phyloP scores from a whole-genome alignment of 2,888 invertebrate species.

The Lasioglossum leucozonium region DNA sequence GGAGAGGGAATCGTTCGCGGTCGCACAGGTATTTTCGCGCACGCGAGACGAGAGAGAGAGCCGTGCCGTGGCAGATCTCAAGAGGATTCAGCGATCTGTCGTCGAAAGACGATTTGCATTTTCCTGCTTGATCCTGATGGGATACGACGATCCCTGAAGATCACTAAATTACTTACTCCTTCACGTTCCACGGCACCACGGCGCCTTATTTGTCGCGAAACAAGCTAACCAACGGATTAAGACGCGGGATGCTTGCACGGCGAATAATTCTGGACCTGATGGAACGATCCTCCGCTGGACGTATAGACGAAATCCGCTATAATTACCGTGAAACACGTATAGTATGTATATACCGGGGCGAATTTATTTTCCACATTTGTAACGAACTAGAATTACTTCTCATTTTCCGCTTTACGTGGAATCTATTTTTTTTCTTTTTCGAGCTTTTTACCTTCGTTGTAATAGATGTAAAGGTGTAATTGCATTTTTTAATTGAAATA shows the following conservation, averaged over 20 bases:
- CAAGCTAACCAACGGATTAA: slow-evolving; percentile 41
- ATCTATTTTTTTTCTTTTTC: no score
- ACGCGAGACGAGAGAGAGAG: slow-evolving; percentile 45
- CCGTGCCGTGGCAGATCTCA: slow-evolving; percentile 62
- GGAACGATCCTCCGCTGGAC: neutral
- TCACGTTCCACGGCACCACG: slow-evolving; percentile 61
- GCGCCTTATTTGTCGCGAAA: slow-evolving; percentile 39
- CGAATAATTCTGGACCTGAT: neutral
- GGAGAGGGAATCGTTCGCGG: slow-evolving; percentile 58
- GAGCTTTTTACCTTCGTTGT: no score
- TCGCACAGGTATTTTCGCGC: slow-evolving; percentile 59
- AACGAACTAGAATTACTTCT: neutral
- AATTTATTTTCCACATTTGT: neutral
- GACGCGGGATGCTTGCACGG: neutral
- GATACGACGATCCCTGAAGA: slow-evolving; percentile 60
- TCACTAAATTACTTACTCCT: slow-evolving; percentile 73
- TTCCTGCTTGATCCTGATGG: slow-evolving; percentile 55
- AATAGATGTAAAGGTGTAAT: neutral
- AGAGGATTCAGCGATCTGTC: slow-evolving; percentile 70
- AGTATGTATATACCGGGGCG: no score
- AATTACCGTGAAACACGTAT: neutral
- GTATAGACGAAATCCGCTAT: neutral
- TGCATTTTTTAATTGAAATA: neutral
- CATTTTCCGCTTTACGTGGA: neutral
- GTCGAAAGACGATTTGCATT: slow-evolving; percentile 71